Evolutionary conservation across 2,888 invertebrate genomes (phyloP).

Genomic region (Rhopalosiphum nymphaeae): DNA sequence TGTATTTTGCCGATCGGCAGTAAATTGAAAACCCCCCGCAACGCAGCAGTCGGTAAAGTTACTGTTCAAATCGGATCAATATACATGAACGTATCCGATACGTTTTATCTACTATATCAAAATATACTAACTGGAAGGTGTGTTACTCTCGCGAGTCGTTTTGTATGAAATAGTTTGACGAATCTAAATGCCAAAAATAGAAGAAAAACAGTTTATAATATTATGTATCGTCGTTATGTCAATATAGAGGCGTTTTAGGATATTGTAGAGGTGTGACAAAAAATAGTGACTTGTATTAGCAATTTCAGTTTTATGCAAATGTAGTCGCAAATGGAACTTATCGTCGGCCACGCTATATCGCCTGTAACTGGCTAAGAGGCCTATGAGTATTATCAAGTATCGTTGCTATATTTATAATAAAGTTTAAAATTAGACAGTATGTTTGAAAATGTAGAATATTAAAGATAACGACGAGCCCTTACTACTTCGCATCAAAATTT

Average conservation of each 20-base stretch:
- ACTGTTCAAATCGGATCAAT: neutral
- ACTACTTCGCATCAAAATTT: too few species aligned
- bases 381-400: too few species aligned
- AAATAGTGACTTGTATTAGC: neutral
- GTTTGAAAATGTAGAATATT: too few species aligned
- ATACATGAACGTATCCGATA: neutral
- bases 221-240: neutral
- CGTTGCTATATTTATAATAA: too few species aligned
- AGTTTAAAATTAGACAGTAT: too few species aligned
- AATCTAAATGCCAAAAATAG: neutral
- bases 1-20: neutral
- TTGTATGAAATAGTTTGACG: neutral
- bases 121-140: neutral
- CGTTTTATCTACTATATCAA: neutral
- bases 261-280: neutral
- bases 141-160: neutral
- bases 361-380: too few species aligned
- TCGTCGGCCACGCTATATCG: too few species aligned
- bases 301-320: too few species aligned
- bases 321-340: too few species aligned
- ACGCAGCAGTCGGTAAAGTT: neutral
- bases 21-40: neutral
- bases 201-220: neutral
- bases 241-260: neutral
- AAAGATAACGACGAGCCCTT: too few species aligned